Percentiles rank a stretch among this genome's conserved stretches.
These are phyloP conservation scores for Pterocles gutturalis DNA, from an alignment of 2,113 vertebrate species.

Conservation along the genomic window DNA sequence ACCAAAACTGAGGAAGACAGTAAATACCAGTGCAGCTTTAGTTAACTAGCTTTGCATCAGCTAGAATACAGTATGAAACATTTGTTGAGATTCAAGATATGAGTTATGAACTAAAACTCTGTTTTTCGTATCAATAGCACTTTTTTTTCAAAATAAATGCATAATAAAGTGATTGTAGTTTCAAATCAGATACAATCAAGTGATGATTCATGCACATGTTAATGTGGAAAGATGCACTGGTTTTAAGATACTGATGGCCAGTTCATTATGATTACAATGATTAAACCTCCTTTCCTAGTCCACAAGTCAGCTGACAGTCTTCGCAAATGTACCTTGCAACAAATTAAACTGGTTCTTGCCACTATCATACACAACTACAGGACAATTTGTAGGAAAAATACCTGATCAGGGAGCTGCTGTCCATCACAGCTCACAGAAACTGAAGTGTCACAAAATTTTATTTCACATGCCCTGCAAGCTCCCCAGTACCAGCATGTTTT, in stretches of 20 bases:
- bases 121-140: not conserved
- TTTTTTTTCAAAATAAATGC: not conserved
- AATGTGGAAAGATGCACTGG: not conserved
- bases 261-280: not conserved
- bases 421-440: not conserved
- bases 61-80: constrained; percentile 16
- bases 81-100: not conserved
- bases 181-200: not conserved
- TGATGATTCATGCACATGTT: not conserved
- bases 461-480: not conserved
- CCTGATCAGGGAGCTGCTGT: not conserved
- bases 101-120: not conserved
- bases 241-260: not conserved
- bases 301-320: not conserved
- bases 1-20: not conserved
- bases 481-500: not conserved
- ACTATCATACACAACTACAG: not conserved
- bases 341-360: not conserved
- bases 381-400: not conserved
- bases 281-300: not conserved
- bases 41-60: constrained; percentile 25
- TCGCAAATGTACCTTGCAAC: not conserved
- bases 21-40: constrained; percentile 8
- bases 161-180: not conserved
- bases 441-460: not conserved